Percentiles rank a stretch among this genome's conserved stretches.
Evolutionary conservation across 2,888 invertebrate genomes (phyloP).

Genomic region (Lacanobia wlatinum): DNA sequence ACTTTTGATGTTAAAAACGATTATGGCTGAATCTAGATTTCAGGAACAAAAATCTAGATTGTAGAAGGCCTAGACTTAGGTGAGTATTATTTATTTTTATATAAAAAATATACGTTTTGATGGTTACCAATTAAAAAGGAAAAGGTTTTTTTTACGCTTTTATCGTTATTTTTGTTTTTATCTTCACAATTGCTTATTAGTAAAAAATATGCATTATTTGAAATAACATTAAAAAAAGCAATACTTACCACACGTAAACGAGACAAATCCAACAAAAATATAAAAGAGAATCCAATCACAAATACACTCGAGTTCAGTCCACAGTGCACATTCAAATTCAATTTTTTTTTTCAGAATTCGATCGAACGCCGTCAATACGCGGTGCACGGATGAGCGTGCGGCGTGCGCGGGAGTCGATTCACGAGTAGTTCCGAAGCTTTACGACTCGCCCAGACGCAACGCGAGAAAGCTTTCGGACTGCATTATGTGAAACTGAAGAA

Average conservation of each 20-base stretch:
- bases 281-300: conserved; percentile 57
- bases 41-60: background rate
- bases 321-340: conserved; percentile 59
- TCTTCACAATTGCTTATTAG: too few species aligned
- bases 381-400: conserved; percentile 55
- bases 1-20: background rate
- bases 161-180: background rate
- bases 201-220: too few species aligned
- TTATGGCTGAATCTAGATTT: background rate
- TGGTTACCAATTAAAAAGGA: too few species aligned
- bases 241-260: conserved; percentile 55
- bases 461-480: conserved; percentile 76
- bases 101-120: too few species aligned
- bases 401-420: conserved; percentile 55
- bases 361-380: conserved; percentile 16
- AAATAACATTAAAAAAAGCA: background rate
- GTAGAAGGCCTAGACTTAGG: background rate
- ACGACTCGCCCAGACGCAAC: conserved; percentile 34
- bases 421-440: conserved; percentile 60
- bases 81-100: too few species aligned
- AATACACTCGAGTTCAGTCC: conserved; percentile 57
- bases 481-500: conserved; percentile 56
- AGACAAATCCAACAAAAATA: conserved; percentile 57
- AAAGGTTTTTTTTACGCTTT: too few species aligned
- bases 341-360: conserved; percentile 5